Base-by-base conservation (phyloP, 2,113 vertebrate genomes). In the Chionomys nivalis region DNA sequence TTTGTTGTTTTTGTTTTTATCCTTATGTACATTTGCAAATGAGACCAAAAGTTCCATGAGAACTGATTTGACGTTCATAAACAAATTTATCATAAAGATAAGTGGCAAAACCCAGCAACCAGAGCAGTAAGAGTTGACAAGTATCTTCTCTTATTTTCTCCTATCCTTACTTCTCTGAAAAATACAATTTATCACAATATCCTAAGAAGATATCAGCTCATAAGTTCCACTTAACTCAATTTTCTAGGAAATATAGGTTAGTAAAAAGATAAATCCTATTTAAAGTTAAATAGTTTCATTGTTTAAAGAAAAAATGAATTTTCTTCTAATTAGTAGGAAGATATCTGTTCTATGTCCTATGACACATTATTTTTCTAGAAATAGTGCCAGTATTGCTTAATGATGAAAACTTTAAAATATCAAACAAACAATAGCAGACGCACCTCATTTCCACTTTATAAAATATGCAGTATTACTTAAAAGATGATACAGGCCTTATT, bases 381-480 rank as follows among this genome's bases (percentile, higher is more conserved):
- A 87, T 3, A 92, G 12, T 81, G 47, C 36, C n/a, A 95, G 11
- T 70, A 28, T 31, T 42, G 26, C 4, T 19, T 87, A 55, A 81
- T 89, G 28, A 87, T 83, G 58, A 87, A 94, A 92, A 93, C 5
- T 68, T 21, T 23, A 4, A 58, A 89, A 42, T 86, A 47, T 78
- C 36, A 77, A 94, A 85, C 24, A 39, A 90, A 89, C 39, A 55
- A 90, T 6, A 87, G 19, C 11, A 77, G 65, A 91, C 49, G 72
- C 65, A 89, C 7, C 81, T 95, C 87, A 58, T 90, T 92, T 73
- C 28, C 23, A 81, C 26, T 87, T 93, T 68, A 75, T 21, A 82
- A 87, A 96, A 91, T 77, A 83, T 47, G 3, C 26, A 89, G 72
- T 94, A 44, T 49, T 92, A 83, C 49, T 36, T 93, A 83, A 93